These are phyloP conservation scores for Chrysolina americana DNA, from an alignment of 2,888 invertebrate genomes.

Conservation along the genomic window DNA sequence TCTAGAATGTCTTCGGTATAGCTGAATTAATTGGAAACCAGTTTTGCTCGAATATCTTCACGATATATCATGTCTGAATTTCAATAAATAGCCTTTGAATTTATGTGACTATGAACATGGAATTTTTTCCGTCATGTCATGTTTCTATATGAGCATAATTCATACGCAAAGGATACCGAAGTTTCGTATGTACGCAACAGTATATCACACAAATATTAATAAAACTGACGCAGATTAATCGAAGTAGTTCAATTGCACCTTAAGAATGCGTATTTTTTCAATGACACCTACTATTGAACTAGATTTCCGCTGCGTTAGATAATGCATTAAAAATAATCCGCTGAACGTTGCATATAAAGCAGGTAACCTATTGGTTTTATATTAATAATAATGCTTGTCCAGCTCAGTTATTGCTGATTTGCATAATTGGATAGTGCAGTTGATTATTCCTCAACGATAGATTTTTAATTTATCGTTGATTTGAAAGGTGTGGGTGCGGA, in stretches of 20 bases:
- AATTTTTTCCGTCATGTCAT: background rate
- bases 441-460: background rate
- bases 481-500: background rate
- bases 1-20: no score
- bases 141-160: constrained; percentile 2
- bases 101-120: background rate
- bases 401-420: constrained; percentile 14
- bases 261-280: constrained; percentile 4
- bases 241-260: background rate
- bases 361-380: constrained; percentile 18
- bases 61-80: background rate
- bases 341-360: constrained; percentile 15
- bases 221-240: constrained; percentile 8
- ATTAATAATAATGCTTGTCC: constrained; percentile 18
- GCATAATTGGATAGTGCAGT: constrained; percentile 18
- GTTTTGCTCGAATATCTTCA: background rate
- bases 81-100: background rate
- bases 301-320: constrained; percentile 6
- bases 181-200: background rate
- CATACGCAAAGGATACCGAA: background rate
- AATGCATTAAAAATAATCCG: constrained; percentile 10
- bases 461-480: background rate
- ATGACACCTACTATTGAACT: constrained; percentile 21
- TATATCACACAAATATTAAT: constrained; percentile 1
- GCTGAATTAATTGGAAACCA: no score